Base-by-base conservation (phyloP, 2,888 invertebrate species). In the Muschampia plurimacula region DNA sequence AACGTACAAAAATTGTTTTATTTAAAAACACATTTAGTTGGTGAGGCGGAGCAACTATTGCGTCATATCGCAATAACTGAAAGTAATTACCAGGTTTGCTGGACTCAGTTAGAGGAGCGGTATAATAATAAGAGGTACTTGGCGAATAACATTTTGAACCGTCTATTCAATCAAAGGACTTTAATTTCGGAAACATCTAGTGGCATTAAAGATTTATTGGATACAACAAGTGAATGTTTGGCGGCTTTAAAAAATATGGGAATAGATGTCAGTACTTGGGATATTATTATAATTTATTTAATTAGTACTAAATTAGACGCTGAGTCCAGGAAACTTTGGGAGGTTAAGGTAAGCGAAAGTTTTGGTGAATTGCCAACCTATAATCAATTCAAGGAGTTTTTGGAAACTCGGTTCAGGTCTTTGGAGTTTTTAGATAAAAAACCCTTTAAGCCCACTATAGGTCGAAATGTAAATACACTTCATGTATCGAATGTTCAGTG, bases 1-100 rank as follows among this genome's bases (percentile, higher is more conserved):
- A 66, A 77, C 57, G 77, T 78, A 8, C 77, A 80, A 73, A 76
- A 76, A 67, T 46, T 80, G 10, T 76, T 77, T 62, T 79, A 80
- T 67, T 59, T 79, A n/a, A 80, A 80, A 57, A 71, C 69, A 15
- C 65, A 74, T 64, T 36, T 79, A 2, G 32, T 62, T 36, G 77
- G 77, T 28, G 78, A 79, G 63, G 77, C 80, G n/a, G 77, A 80
- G 36, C 76, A 77, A 39, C 41, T 77, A 9, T 67, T 80, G 32
- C 69, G 76, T n/a, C 76, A 78, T 32, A 74, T 75, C 22, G 69
- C 77, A 1, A 60, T 77, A 32, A 77, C 75, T 6, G 57, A 66
- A 9, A 70, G 41, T 15, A 81, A 74, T 66, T 80, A 80, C 44
- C 32, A 55, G 8, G 60, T 70, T 44, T 76, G 77, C 69, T 81